Base-by-base conservation (phyloP, 2,797 vertebrate species). In the Myotis planiceps region DNA sequence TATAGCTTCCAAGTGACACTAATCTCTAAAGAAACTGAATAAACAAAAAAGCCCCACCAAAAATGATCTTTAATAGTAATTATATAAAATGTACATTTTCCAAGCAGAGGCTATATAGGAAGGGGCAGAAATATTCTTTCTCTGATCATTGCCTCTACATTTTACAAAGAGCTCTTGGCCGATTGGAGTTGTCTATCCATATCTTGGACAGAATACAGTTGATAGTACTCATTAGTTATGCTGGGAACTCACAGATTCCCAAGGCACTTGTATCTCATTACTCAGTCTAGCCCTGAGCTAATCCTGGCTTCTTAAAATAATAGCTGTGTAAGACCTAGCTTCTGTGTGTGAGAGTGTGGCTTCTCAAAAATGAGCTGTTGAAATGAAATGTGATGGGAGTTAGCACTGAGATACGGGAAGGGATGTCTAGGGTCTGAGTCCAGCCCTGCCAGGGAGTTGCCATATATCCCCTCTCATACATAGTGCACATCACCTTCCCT, bases 221-320 rank as follows among this genome's bases (percentile, higher is more conserved):
- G 69, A 80, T 6, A 66, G 10, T 91, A 81, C 78, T 85, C 87
- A 72, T 86, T 96, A 92, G 72, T 90, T 95, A 84, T 82, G 19
- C 74, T 88, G 86, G 32, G n/a, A 94, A 74, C 55, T 18, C 42
- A 55, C 69, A 84, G 45, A 42, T 96, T 85, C 82, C 90, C 82
- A 81, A 78, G 88, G 78, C n/a, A 81, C 47, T 95, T 94, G 39
- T 29, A 85, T 90, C 39, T 97, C 34, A 60, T 88, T 94, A 85
- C 34, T 86, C 53, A 94, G 74, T 25, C 78, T 90, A 65, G 53
- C 39, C 29, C 55, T 88, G n/a, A 94, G 89, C 66, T 92, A 94
- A 55, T 65, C 42, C 37, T 68, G 55, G 66, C 83, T 79, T 87
- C 66, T 96, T 94, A 90, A 94, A 96, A 83, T 94, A 89, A 88